Evolutionary conservation across 2,113 vertebrate species (phyloP).

Genomic region (Etheostoma spectabile): DNA sequence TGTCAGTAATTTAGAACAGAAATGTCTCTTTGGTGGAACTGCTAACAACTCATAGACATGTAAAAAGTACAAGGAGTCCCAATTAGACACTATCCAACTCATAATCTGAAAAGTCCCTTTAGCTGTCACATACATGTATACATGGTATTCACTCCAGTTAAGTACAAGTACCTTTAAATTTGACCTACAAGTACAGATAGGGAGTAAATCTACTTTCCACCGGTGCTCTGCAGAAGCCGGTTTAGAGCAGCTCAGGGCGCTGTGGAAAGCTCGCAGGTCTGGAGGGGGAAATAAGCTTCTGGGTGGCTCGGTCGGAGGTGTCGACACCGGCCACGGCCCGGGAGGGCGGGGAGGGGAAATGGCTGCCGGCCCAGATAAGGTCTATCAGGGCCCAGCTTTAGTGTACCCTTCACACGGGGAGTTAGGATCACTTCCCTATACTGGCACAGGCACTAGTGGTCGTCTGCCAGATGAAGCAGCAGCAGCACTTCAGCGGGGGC

Average conservation of each 20-base stretch:
- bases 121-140: neutral
- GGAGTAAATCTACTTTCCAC: slow-evolving; percentile 15
- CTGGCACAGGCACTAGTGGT: neutral
- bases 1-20: neutral
- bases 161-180: neutral
- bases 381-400: slow-evolving; percentile 73
- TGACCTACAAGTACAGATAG: neutral
- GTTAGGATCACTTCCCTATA: slow-evolving; percentile 45
- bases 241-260: slow-evolving; percentile 20
- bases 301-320: slow-evolving; percentile 3
- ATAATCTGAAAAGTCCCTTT: too few relatives aligned
- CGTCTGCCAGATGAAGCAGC: neutral
- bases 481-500: neutral
- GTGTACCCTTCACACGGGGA: slow-evolving; percentile 6
- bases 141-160: neutral
- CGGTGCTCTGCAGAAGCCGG: slow-evolving; percentile 1
- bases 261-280: neutral
- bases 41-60: neutral
- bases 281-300: neutral
- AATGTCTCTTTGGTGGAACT: neutral
- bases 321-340: slow-evolving; percentile 9
- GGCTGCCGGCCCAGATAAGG: slow-evolving; percentile 83
- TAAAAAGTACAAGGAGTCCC: neutral
- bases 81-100: neutral
- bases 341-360: slow-evolving; percentile 76